Conservation (phyloP, 2,113 vertebrate species). For the Phrynosoma platyrhinos region DNA sequence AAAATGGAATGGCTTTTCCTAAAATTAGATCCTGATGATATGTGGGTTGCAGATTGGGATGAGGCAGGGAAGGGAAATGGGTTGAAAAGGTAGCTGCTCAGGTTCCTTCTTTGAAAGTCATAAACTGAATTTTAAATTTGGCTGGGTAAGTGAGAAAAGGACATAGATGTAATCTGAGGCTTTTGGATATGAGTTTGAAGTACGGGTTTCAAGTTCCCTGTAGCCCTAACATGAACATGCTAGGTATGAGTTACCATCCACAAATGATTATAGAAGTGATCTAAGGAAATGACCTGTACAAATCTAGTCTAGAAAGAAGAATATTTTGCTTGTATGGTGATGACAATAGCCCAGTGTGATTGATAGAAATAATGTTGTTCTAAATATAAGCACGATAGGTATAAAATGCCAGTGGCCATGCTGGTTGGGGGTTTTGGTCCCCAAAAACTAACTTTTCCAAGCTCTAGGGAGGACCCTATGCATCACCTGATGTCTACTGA, state of each 20-base stretch:
- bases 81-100: not conserved
- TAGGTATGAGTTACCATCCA: not conserved
- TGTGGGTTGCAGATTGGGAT: not conserved
- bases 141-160: too few relatives aligned
- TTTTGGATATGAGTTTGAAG: not conserved
- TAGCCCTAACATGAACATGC: not conserved
- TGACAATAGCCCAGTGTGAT: not conserved
- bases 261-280: too few relatives aligned
- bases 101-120: not conserved
- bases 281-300: too few relatives aligned
- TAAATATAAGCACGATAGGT: not conserved
- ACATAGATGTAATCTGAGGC: too few relatives aligned
- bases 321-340: not conserved
- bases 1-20: too few relatives aligned
- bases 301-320: too few relatives aligned
- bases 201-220: not conserved
- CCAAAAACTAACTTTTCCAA: not conserved
- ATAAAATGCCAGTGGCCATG: not conserved
- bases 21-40: not conserved
- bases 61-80: too few relatives aligned
- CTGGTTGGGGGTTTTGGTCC: not conserved
- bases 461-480: not conserved
- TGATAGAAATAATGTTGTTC: not conserved
- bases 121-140: not conserved
- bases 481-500: not conserved